Percentiles rank a stretch among this genome's conserved stretches.
Conservation (phyloP, 2,113 vertebrate species). For the Pedionomus torquatus region DNA sequence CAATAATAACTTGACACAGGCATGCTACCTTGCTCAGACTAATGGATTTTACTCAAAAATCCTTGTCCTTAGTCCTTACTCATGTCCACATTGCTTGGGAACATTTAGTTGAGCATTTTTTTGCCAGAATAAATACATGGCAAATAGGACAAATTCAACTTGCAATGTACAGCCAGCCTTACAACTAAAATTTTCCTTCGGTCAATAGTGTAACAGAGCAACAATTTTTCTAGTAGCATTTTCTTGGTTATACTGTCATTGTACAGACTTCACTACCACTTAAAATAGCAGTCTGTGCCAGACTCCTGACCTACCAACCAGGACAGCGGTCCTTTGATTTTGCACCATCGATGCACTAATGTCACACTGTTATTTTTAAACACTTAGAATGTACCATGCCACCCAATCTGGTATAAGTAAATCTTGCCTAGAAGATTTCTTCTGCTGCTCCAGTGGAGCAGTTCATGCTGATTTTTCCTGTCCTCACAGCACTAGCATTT, state of each 20-base stretch:
- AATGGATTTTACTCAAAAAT: not conserved
- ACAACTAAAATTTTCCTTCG: not conserved
- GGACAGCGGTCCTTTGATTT: conserved; percentile 30
- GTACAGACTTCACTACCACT: not conserved
- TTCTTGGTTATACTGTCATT: not conserved
- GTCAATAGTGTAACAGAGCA: not conserved
- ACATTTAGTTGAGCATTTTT: not conserved
- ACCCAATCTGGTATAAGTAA: not conserved
- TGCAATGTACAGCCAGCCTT: not conserved
- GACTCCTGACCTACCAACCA: conserved; percentile 26
- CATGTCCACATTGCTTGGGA: not conserved
- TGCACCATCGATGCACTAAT: conserved; percentile 11
- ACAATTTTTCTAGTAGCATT: not conserved
- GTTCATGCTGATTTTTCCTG: not conserved
- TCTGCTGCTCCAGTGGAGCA: not conserved
- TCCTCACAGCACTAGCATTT: not conserved
- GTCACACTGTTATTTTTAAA: conserved; percentile 62
- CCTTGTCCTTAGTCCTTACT: not conserved
- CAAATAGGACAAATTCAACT: not conserved
- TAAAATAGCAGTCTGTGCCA: conserved; percentile 37
- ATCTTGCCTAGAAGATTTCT: not conserved
- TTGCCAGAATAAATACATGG: not conserved
- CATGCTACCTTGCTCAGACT: not conserved
- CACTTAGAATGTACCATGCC: not conserved
- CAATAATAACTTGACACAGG: not conserved